Base-by-base conservation (phyloP, 2,113 vertebrate genomes). In the Puffinus mauretanicus region DNA sequence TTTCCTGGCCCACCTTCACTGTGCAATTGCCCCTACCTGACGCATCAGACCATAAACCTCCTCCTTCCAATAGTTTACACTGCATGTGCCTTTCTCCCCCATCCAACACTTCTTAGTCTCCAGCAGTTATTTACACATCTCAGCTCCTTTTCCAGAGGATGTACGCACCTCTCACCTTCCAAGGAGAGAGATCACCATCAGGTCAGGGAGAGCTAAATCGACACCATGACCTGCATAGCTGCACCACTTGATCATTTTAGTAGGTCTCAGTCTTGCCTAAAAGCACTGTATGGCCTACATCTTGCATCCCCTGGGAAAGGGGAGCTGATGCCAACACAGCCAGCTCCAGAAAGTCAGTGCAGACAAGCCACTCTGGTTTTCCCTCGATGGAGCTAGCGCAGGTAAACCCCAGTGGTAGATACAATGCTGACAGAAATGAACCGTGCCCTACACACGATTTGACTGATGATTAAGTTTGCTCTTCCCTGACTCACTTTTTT, bases 301-400 rank as follows among this genome's bases (percentile, higher is more conserved):
- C 47, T 36, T n/a, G 5, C 18, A 32, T 22, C 16, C 36, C 34
- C 52, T 20, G 47, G 40, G 82, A 40, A 34, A 36, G 60, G 27
- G 25, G 47, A 85, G 55, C 60, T 29, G n/a, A 17, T 40, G 76
- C 12, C 88, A 88, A 14, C 32, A 16, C 10, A 29, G 34, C 16
- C 46, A 87, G 88, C 65, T 75, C 46, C 6, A 9, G 76, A 42
- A 16, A 30, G 25, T 5, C 26, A 11, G 34, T 6, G 25, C 25
- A 71, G 76, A 30, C 18, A 10, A 62, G 12, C 11, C 1, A 3
- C 44, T 72, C 3, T 0, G 0, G 7, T 29, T 47, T 30, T 34
- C 5, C 19, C 4, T 52, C 0, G 2, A 17, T 18, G 61, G 9
- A 51, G 40, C 73, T 21, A 36, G 46, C 3, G 10, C 71, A 76